Base-by-base conservation (phyloP, 2,888 invertebrate genomes). In the Lasiommata megera region DNA sequence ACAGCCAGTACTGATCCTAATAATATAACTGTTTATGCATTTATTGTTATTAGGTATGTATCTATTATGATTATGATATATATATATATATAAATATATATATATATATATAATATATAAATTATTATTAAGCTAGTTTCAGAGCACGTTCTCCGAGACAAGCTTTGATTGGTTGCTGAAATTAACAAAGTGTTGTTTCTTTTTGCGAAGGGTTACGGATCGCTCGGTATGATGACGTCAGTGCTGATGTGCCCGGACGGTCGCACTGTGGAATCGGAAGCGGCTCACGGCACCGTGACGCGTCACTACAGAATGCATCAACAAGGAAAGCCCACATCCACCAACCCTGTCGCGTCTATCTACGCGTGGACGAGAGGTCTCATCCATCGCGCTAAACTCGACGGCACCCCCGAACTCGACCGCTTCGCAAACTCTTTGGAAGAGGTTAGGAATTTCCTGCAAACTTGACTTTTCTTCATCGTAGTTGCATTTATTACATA, bases 201-300 rank as follows among this genome's bases (percentile, higher is more conserved):
- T 2, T 29, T 9, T n/a, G 11, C 14, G 9, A 82, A 94, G 91
- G 93, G 93, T 14, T 94, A 93, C 71, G 97, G 97, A 0, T 96
- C 96, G 0, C 88, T 97, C 57, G 97, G 97, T 58, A 93, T 97
- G 92, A 97, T 97, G 97, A 96, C 97, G 14, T 96, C 96, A 54
- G 97, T 97, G 28, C 92, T 97, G 58, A 93, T 97, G 90, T 97
- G 97, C 77, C 97, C 97, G 0, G 97, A 92, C 75, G 92, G 92
- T 1, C 95, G 95, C 80, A 97, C 97, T 0, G 94, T 97, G 61
- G 97, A 97, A 88, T 94, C 97, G 0, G 97, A 97, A 84, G 97
- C 97, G 36, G 97, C 97, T 44, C 97, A 97, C 84, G 97, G 97
- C 63, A 97, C 97, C 5, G 97, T 97, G 58, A 97, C 97, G 7